Base-by-base conservation (phyloP, 2,888 invertebrate species). In the Perithous albicinctus region DNA sequence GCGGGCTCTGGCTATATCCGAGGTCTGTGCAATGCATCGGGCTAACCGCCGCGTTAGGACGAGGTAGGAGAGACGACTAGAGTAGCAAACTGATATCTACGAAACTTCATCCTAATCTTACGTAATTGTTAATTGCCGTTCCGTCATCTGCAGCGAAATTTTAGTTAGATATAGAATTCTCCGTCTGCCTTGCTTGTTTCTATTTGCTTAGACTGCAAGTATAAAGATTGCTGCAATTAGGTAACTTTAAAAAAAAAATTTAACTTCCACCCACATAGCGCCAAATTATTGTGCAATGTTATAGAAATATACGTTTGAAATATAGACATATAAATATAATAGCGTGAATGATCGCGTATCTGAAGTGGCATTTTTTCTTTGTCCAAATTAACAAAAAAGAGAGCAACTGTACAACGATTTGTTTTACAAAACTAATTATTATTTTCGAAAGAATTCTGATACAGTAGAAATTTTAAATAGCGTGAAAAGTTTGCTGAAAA, bases 1-100 rank as follows among this genome's bases (percentile, higher is more conserved):
- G 75, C 80, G 78, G 84, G 84, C 82, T 85, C 78, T 67, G 73
- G 56, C 73, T 86, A 85, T 86, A 69, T 74, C 84, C 73, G 20
- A 43, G 43, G 43, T 59, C 54, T 54, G 43, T 32, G 35, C 56
- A 56, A 35, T 74, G 56, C 46, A 77, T 35, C 77, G 77, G 18
- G 67, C 77, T 46, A 81, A 63, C 77, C 73, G 63, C 67, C 67
- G 69, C 54, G 54, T 56, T 78, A 78, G 77, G 43, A 43, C 66
- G 26, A 29, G 38, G 73, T 38, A 23, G 23, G 46, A 41, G 59
- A 18, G 51, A 54, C 72, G 51, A 54, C 72, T 7, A 23, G 51
- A 67, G 54, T 67, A 48, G 69, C 67, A 73, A 81, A 78, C 81
- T 74, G 73, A 81, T 73, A 78, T 63, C 63, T 18, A 46, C 61